Conservation (phyloP, 92 coral and sea anemone species). For the Porites cylindrica region DNA sequence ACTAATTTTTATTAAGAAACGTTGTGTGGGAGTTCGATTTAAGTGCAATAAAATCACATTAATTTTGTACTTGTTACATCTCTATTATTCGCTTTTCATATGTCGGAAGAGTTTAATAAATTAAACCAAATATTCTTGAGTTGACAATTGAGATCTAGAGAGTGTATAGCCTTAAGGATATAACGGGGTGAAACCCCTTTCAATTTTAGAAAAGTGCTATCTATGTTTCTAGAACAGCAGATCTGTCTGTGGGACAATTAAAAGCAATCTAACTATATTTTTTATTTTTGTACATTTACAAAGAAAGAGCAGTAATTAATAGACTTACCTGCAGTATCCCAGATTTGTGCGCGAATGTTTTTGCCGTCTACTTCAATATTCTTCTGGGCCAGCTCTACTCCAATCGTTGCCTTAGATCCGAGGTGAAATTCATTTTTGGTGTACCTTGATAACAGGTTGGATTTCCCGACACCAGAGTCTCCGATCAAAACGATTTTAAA, state of each 20-base stretch:
- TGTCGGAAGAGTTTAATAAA: too few relatives aligned
- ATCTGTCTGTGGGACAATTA: too few relatives aligned
- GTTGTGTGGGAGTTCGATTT: background rate
- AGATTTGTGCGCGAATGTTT: constrained; percentile 93
- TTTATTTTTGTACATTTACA: too few relatives aligned
- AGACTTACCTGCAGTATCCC: constrained; percentile 98
- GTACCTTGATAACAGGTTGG: constrained; percentile 94
- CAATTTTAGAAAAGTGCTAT: too few relatives aligned
- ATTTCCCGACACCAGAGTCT: constrained; percentile 96
- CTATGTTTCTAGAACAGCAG: too few relatives aligned
- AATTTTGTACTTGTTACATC: background rate
- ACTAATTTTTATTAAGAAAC: background rate
- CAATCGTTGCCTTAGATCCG: constrained; percentile 98
- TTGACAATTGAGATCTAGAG: too few relatives aligned
- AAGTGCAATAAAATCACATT: background rate
- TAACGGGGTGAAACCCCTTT: too few relatives aligned
- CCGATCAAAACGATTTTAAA: constrained; percentile 89
- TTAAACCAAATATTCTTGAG: too few relatives aligned
- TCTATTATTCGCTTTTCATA: background rate
- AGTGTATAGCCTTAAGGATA: too few relatives aligned
- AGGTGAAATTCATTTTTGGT: constrained; percentile 98
- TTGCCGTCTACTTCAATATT: constrained; percentile 87
- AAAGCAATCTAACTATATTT: too few relatives aligned
- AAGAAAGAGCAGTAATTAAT: too few relatives aligned
- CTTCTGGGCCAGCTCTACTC: constrained; percentile 98